Base-by-base conservation (phyloP, 2,888 invertebrate genomes). In the Eupithecia pulchellata region DNA sequence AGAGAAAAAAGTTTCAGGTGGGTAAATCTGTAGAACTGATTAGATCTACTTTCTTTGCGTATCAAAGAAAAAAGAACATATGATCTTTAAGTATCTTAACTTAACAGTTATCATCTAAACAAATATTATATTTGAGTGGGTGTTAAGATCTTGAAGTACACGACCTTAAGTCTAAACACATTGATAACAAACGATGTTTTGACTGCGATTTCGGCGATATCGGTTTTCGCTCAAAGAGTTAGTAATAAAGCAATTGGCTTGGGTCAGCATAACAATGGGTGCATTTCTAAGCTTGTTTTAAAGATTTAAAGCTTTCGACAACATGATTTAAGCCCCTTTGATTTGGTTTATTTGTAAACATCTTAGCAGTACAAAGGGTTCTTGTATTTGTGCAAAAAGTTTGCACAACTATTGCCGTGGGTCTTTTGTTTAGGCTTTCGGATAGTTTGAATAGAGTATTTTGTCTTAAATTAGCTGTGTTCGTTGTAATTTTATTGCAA, bases 251-350 rank as follows among this genome's bases (percentile, higher is more conserved):
- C 91, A 91, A 94, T 94, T 93, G 92, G 91, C 88, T 86, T 88
- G 88, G 84, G 88, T 91, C 88, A 90, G 88, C 91, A 93, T 91
- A 93, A 94, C 94, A 94, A 94, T 91, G 87, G 88, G 77, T 82
- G 84, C 87, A 84, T 84, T 93, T 93, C 91, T 92, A 90, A 93
- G 91, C 88, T 89, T 91, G 89, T 91, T 93, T 93, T 90, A 89
- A 92, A 92, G 89, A 91, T 93, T 93, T 90, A 89, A 92, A 92
- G 91, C 93, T 94, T 92, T 93, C 92, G 89, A 92, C 93, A 85
- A 90, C 86, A 86, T 92, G 93, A 93, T 94, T 94, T 93, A 93
- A 93, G 92, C 90, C 93, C 92, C 93, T 94, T 93, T 93, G 92
- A 92, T 89, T 88, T 84, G 87, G 86, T 86, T 91, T 92, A 92